Conservation (phyloP, 2,888 invertebrate genomes). For the Torymus texanus region DNA sequence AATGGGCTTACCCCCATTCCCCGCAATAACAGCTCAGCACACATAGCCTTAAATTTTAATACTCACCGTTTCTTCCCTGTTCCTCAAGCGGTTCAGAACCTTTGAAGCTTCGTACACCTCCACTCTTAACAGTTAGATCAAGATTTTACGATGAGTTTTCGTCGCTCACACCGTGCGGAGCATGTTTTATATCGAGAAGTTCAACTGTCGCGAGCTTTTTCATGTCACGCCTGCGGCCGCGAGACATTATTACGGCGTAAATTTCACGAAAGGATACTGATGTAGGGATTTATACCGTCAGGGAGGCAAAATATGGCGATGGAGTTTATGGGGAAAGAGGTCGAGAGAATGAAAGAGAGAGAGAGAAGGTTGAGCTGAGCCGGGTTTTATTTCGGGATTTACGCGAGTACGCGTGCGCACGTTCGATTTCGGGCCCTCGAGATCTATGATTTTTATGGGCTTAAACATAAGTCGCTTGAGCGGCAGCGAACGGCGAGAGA, state of each 20-base stretch:
- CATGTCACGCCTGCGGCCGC: not conserved
- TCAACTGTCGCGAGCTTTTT: too few species aligned
- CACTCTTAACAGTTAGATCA: conserved; percentile 18
- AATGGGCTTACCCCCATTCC: not conserved
- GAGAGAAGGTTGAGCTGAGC: too few species aligned
- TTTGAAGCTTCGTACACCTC: not conserved
- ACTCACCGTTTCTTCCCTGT: conserved; percentile 1
- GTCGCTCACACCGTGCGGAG: not conserved
- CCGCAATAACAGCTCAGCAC: conserved; percentile 6
- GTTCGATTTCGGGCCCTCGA: too few species aligned
- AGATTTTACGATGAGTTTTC: conserved; percentile 50
- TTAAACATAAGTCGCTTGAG: too few species aligned
- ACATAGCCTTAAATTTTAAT: conserved; percentile 14
- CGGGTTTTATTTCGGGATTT: too few species aligned
- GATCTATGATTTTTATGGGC: too few species aligned
- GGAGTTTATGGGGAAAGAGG: too few species aligned
- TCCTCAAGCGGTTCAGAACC: not conserved
- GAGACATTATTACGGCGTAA: conserved; percentile 25
- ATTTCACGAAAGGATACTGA: not conserved
- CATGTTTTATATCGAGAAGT: not conserved
- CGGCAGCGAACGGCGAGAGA: too few species aligned
- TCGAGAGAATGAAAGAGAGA: too few species aligned
- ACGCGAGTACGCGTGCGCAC: too few species aligned
- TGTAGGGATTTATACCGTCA: conserved; percentile 2
- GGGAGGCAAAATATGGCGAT: too few species aligned